Evolutionary conservation across 2,888 invertebrate genomes (phyloP), one percentile per base, ranked within the genome.

Genomic region (Thereva unica): DNA sequence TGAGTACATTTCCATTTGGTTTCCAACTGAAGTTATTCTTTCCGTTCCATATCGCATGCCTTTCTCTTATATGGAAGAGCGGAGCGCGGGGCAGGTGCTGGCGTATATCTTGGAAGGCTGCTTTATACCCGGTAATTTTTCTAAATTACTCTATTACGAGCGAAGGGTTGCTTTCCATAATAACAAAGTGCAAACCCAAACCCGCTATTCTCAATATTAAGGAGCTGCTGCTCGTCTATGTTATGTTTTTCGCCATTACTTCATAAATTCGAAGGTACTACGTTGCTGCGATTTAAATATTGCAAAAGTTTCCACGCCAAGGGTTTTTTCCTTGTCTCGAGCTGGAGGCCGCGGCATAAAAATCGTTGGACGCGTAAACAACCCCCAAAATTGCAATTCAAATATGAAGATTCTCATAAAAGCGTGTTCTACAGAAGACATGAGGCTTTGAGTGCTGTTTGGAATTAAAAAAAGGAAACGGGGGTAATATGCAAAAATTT

Each of bases 71-170:
- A 23, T 23, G 2, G 23, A 23, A 23, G 23, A 23, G 2, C 23
- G 2, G 23, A 23, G 23, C 23, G 23, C 23, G 23, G 23, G 23
- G 23, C 23, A 23, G 23, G 23, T 23, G 23, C 23, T 23, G 23
- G 23, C 23, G 23, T 23, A 23, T 23, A 23, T 23, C 23, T 23
- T 23, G 23, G 23, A 23, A 23, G 2, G 23, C 23, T 23, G 23
- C 23, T 23, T 23, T 23, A 23, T 23, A 23, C 23, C 23, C 23
- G 23, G 23, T 23, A 23, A 23, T 61, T 59, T 61, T 53, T 37
- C 61, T 50, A 61, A 61, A 61, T 61, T 61, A 61, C 61, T 61
- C 34, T 61, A 61, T 61, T 61, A 61, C 50, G 23, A 23, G 23
- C 23, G 23, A 23, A 23, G 23, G 23, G 23, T 23, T 23, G 23